Evolutionary conservation across 2,113 vertebrate species (phyloP).

Genomic region (Sander vitreus): DNA sequence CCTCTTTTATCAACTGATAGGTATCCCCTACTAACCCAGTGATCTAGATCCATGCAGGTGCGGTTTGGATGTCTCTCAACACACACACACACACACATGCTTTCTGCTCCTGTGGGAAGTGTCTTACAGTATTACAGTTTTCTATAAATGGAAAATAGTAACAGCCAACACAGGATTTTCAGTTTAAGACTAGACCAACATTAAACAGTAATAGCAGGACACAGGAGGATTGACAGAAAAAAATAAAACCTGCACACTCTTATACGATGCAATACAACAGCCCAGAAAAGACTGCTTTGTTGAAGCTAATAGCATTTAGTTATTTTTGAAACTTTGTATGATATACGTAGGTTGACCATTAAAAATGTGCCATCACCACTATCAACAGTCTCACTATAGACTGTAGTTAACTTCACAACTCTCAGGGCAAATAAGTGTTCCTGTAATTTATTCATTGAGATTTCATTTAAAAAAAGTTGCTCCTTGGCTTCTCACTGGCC

Average conservation of each 20-base stretch:
- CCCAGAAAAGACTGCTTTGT: not conserved
- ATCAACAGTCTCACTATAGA: no score
- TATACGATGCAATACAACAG: not conserved
- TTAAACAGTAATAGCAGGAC: slow-evolving; percentile 27
- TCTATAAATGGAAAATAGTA: slow-evolving; percentile 37
- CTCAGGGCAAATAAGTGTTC: no score
- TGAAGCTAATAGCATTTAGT: not conserved
- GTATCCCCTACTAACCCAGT: slow-evolving; percentile 55
- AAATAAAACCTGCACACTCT: slow-evolving; percentile 15
- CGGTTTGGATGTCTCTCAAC: slow-evolving; percentile 28
- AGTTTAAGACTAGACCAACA: slow-evolving; percentile 44
- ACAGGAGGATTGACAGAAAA: slow-evolving; percentile 10
- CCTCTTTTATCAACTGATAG: slow-evolving; percentile 10
- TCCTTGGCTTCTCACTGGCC: not conserved
- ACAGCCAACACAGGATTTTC: slow-evolving; percentile 44
- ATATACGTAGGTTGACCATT: not conserved
- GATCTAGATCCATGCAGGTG: slow-evolving; percentile 61
- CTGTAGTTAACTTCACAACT: no score
- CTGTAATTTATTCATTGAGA: no score
- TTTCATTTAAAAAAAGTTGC: no score
- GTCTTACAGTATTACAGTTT: slow-evolving; percentile 32
- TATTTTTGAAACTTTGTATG: not conserved
- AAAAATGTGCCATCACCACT: not conserved
- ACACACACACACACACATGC: slow-evolving; percentile 1
- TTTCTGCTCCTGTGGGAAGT: slow-evolving; percentile 42